Conservation (phyloP, 2,888 invertebrate genomes). For the Tachina lurida region DNA sequence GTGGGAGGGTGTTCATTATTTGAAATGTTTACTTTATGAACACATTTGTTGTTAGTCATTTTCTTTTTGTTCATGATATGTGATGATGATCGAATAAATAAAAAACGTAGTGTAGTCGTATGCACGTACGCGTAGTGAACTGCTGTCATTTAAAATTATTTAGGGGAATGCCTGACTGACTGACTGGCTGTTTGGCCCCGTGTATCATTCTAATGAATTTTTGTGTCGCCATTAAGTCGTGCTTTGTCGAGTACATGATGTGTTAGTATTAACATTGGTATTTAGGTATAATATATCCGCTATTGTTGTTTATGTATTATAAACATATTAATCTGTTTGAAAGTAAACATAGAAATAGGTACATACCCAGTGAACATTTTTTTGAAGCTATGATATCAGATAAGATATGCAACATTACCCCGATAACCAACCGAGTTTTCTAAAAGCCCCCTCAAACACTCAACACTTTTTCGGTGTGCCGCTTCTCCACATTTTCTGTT, state of each 20-base stretch:
- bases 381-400: no score
- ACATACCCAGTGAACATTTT: no score
- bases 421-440: no score
- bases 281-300: slow-evolving; percentile 18
- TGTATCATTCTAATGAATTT: slow-evolving; percentile 57
- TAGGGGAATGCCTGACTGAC: slow-evolving; percentile 54
- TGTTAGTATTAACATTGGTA: slow-evolving; percentile 42
- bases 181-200: slow-evolving; percentile 34
- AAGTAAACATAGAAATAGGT: neutral
- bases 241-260: slow-evolving; percentile 68
- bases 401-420: no score
- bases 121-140: neutral
- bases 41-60: neutral
- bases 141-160: slow-evolving; percentile 47
- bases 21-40: slow-evolving; percentile 31
- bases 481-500: no score
- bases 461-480: no score
- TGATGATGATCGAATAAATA: slow-evolving; percentile 24
- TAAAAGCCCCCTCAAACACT: no score
- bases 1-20: neutral
- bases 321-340: neutral
- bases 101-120: neutral
- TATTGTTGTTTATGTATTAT: slow-evolving; percentile 17
- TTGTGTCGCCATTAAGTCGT: slow-evolving; percentile 65
- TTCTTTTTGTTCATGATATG: neutral